Evolutionary conservation across 2,113 vertebrate species (phyloP), one percentile per base, ranked within the genome.

Genomic region (Colius striatus): DNA sequence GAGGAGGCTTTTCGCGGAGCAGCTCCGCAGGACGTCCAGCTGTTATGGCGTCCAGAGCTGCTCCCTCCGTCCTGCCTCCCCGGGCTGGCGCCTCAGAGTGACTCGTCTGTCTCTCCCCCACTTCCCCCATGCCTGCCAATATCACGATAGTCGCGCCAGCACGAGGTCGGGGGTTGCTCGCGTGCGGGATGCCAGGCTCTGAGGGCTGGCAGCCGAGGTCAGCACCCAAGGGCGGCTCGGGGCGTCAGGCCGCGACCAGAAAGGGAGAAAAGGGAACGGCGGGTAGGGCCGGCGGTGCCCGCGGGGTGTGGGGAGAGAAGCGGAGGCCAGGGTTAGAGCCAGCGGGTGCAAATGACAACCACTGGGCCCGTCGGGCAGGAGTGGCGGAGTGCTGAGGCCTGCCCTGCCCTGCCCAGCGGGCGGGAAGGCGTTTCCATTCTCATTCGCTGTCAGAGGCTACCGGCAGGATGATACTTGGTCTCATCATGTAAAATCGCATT

Each of bases 61-160:
- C n/a, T 4, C 4, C 10, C 7, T 23, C 57, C 7, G 15, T 1
- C 3, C 12, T 23, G 57, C 7, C 15, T 1, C 3, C 12, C 13
- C 19, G 4, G 15, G 17, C 16, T 27, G 47, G 13, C 15, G 10
- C 63, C 41, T n/a, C 45, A 12, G 13, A 60, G 57, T 45, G 30
- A 51, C 25, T 34, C 23, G 9, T 26, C 14, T 48, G 3, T 7
- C 9, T 14, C 17, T 4, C 6, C 10, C 7, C 11, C 19, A 1
- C 10, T 10, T 5, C 45, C 27, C 71, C 75, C 5, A 12, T 53
- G 15, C 9, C 45, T 22, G 29, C 63, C 18, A 2, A 0, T 72
- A 12, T 87, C 84, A 4, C 54, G 41, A 70, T 29, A 74, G 19
- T 72, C 25, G 71, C 54, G 36, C 60, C 30, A 50, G 62, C 12